Conservation (phyloP, 2,797 vertebrate species). For the Sebastes variabilis region DNA sequence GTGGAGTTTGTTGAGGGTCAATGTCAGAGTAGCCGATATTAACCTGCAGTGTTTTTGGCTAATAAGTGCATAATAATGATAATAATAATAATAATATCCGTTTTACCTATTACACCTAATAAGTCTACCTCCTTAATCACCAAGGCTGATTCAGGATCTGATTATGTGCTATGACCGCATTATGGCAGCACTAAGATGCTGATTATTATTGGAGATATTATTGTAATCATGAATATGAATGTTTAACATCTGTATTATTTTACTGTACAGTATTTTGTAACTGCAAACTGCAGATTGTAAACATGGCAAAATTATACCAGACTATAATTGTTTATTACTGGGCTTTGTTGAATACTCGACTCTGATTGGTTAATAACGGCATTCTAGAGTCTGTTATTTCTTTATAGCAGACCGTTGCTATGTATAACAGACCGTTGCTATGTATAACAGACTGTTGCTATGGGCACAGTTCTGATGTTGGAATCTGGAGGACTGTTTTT, state of each 20-base stretch:
- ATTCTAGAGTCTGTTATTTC: no score
- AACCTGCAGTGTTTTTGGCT: not conserved
- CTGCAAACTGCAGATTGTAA: not conserved
- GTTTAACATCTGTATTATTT: not conserved
- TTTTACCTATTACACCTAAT: not conserved
- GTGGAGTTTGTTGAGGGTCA: not conserved
- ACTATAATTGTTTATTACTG: no score
- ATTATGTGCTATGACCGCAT: conserved; percentile 5
- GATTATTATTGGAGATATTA: not conserved
- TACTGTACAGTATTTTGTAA: not conserved
- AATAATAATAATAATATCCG: not conserved
- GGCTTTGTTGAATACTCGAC: no score
- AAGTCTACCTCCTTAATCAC: not conserved
- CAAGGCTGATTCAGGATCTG: conserved; percentile 4
- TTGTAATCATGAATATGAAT: not conserved
- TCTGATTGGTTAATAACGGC: no score
- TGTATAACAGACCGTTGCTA: no score
- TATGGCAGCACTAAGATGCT: conserved; percentile 1
- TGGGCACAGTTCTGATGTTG: no score
- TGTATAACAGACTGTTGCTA: no score
- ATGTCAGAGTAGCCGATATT: not conserved
- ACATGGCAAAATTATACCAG: not conserved
- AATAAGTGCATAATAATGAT: not conserved
- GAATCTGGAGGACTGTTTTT: no score
- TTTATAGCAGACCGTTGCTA: no score